Conservation (phyloP, 2,797 vertebrate species). For the Channa striata region DNA sequence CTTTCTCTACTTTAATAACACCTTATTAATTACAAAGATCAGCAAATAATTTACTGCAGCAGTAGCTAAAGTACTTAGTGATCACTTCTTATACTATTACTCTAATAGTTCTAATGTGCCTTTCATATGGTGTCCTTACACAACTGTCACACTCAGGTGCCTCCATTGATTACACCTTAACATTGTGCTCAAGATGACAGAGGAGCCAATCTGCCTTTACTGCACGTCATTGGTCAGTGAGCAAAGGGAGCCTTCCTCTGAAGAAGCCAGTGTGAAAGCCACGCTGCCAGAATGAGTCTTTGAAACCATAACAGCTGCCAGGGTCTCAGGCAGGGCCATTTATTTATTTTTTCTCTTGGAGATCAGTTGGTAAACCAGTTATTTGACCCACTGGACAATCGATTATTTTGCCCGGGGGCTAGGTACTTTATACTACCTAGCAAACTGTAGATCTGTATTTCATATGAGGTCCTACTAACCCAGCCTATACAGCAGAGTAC, state of each 20-base stretch:
- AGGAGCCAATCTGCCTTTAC: constrained; percentile 47
- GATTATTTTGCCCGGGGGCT: background rate
- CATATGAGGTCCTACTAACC: constrained; percentile 37
- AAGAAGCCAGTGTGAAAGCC: constrained; percentile 10
- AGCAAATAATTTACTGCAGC: constrained; percentile 6
- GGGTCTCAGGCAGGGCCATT: constrained; percentile 33
- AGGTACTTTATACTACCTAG: background rate
- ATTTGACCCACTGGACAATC: background rate
- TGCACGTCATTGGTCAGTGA: constrained; percentile 52
- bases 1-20: constrained; percentile 46
- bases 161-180: constrained; percentile 59
- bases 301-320: constrained; percentile 34
- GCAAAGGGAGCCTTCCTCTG: constrained; percentile 42
- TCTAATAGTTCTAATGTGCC: constrained; percentile 34
- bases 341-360: constrained; percentile 14
- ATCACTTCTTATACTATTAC: too few relatives aligned
- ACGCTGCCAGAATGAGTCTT: constrained; percentile 17
- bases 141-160: constrained; percentile 55
- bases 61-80: background rate
- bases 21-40: constrained; percentile 42
- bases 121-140: constrained; percentile 42
- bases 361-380: constrained; percentile 3
- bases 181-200: constrained; percentile 36
- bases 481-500: constrained; percentile 22
- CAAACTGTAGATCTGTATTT: constrained; percentile 9